Percentiles rank a stretch among this genome's conserved stretches.
These are phyloP conservation scores for Alviniconcha marisindica DNA, from an alignment of 1,140 invertebrate genomes.

Conservation along the genomic window DNA sequence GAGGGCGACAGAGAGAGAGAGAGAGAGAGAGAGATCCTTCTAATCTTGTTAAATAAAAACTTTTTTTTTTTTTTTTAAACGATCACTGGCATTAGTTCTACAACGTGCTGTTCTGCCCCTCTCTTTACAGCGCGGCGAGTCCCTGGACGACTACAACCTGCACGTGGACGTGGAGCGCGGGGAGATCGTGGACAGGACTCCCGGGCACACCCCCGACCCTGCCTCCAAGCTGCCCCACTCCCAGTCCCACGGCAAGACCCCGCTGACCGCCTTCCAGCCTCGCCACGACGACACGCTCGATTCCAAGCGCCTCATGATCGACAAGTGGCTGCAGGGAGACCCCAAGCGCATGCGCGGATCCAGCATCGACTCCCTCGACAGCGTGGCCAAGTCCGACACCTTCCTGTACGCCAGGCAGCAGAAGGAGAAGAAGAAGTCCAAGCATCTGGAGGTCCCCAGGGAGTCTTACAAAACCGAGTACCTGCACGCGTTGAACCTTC, in stretches of 20 bases:
- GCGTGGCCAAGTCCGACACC: conserved; percentile 34
- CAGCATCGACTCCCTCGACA: not conserved
- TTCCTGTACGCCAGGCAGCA: not conserved
- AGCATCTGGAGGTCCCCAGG: not conserved
- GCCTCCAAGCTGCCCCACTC: not conserved
- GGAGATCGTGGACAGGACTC: conserved; percentile 43
- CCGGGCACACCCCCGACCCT: conserved; percentile 30
- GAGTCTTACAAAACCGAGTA: conserved; percentile 14
- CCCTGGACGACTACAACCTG: conserved; percentile 45
- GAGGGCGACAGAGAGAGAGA: too few relatives aligned
- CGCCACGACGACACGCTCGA: conserved; percentile 1
- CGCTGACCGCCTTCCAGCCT: not conserved
- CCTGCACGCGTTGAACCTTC: conserved; percentile 4
- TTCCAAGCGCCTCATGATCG: conserved; percentile 28
- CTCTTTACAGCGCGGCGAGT: conserved; percentile 31
- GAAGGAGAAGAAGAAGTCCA: not conserved
- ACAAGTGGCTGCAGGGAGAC: conserved; percentile 27
- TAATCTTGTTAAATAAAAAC: too few relatives aligned
- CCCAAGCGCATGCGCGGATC: not conserved
- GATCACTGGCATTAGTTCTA: too few relatives aligned
- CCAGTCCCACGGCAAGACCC: not conserved
- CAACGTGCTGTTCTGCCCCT: not conserved
- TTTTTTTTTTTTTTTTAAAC: too few relatives aligned
- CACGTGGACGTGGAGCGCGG: conserved; percentile 45
- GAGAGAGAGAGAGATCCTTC: too few relatives aligned